These are phyloP conservation scores for Drosophila kanekoi DNA, from an alignment of 2,888 invertebrate species.

Conservation along the genomic window DNA sequence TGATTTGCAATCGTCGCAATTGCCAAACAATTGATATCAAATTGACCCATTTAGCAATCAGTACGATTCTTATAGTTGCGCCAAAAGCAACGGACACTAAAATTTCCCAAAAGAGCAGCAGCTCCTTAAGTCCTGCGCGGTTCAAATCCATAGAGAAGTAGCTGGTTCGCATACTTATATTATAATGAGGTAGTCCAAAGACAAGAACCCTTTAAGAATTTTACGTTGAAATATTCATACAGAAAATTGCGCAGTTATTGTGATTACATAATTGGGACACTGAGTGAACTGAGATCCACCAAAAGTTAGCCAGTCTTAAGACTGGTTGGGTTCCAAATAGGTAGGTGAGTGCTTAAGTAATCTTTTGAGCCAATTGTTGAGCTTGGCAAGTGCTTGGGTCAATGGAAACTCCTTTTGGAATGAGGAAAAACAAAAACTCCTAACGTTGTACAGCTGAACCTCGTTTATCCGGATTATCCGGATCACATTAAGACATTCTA, in stretches of 20 bases:
- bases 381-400: slow-evolving; percentile 20
- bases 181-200: slow-evolving; percentile 7
- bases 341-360: slow-evolving; percentile 25
- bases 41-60: slow-evolving; percentile 80
- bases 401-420: neutral
- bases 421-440: too few species aligned
- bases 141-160: slow-evolving; percentile 48
- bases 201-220: slow-evolving; percentile 1
- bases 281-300: slow-evolving; percentile 3
- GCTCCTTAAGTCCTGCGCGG: slow-evolving; percentile 42
- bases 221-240: slow-evolving; percentile 27
- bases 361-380: slow-evolving; percentile 2
- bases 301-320: slow-evolving; percentile 7
- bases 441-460: too few species aligned
- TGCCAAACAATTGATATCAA: slow-evolving; percentile 70
- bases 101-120: slow-evolving; percentile 40
- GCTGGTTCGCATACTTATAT: slow-evolving; percentile 24
- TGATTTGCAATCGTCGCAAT: slow-evolving; percentile 52
- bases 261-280: slow-evolving; percentile 61
- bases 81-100: slow-evolving; percentile 65
- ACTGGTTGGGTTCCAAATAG: slow-evolving; percentile 23
- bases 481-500: too few species aligned
- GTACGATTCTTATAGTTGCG: slow-evolving; percentile 81
- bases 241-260: slow-evolving; percentile 72
- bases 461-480: too few species aligned